phyloP scores from a whole-genome alignment of 1,140 invertebrate species.

The Drosophila grimshawi region DNA sequence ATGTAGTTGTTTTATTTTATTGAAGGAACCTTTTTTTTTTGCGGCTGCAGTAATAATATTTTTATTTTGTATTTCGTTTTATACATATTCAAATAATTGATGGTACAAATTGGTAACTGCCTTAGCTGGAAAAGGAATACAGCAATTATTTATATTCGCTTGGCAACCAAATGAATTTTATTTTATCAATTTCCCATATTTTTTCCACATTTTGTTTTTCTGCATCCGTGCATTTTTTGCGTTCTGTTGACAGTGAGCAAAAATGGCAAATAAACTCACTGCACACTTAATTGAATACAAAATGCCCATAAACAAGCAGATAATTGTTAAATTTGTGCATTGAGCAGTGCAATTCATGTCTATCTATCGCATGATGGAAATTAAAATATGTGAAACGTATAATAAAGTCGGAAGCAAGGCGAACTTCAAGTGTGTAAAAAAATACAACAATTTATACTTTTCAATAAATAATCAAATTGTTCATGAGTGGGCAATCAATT shows the following conservation, averaged over 20 bases:
- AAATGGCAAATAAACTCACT: constrained; percentile 32
- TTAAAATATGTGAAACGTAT: background rate
- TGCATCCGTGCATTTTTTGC: background rate
- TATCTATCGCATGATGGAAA: constrained; percentile 7
- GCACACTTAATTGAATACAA: constrained; percentile 53
- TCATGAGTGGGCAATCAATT: background rate
- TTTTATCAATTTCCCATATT: constrained; percentile 20
- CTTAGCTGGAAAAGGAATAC: constrained; percentile 23
- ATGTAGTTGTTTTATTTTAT: no score
- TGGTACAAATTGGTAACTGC: constrained; percentile 15
- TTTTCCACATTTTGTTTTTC: constrained; percentile 9
- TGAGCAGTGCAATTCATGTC: constrained; percentile 23
- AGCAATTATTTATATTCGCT: constrained; percentile 32
- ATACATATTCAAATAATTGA: constrained; percentile 21
- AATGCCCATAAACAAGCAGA: constrained; percentile 29
- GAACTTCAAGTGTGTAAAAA: background rate
- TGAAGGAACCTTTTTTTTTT: no score
- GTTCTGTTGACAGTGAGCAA: background rate
- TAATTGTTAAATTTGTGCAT: constrained; percentile 52
- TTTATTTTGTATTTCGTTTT: constrained; percentile 1
- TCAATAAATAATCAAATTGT: background rate
- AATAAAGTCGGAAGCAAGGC: background rate
- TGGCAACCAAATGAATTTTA: constrained; percentile 28
- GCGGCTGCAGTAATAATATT: constrained; percentile 2
- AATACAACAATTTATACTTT: background rate